Evolutionary conservation across 2,797 vertebrate species (phyloP).

Genomic region (Carduelis carduelis): DNA sequence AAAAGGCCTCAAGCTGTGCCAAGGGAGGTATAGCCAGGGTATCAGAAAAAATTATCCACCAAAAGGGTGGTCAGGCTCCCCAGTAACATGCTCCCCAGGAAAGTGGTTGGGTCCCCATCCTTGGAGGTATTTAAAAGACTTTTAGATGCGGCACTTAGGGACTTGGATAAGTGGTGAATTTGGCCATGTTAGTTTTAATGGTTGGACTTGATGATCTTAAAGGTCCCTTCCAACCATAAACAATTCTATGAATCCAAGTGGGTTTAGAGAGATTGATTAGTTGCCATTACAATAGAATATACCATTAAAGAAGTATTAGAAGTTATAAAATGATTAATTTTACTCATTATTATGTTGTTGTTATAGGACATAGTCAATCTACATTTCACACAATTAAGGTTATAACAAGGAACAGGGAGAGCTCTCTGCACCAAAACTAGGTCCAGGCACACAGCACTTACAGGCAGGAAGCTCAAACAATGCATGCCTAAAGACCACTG

Average conservation of each 20-base stretch:
- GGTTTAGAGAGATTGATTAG: neutral
- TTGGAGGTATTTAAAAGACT: neutral
- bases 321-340: neutral
- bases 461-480: neutral
- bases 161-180: neutral
- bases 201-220: neutral
- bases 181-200: neutral
- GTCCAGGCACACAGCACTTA: neutral
- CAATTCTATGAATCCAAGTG: neutral
- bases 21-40: neutral
- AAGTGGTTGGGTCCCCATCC: neutral
- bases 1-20: neutral
- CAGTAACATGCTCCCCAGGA: neutral
- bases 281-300: neutral
- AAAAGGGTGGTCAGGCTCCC: neutral
- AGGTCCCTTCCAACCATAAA: neutral
- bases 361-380: neutral
- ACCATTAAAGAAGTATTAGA: neutral
- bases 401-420: neutral
- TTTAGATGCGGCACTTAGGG: neutral
- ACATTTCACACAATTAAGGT: neutral
- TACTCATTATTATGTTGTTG: neutral
- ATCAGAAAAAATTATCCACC: neutral
- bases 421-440: neutral
- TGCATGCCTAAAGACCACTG: neutral